These are phyloP conservation scores for Zoanthus gigantus DNA, from an alignment of 92 coral and sea anemone species.

Conservation along the genomic window DNA sequence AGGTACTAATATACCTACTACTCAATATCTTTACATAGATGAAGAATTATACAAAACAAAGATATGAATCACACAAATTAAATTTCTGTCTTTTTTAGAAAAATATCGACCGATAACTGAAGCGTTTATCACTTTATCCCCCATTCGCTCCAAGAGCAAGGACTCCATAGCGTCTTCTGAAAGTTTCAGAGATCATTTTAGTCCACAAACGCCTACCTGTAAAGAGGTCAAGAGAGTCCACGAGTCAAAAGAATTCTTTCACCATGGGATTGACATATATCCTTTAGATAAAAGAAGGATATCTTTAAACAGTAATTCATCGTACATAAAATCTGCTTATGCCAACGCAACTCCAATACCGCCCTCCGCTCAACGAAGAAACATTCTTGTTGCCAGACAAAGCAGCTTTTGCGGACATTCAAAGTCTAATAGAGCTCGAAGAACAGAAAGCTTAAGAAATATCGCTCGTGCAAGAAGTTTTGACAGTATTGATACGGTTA, in stretches of 20 bases:
- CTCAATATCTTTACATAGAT: too few relatives aligned
- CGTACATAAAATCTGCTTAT: constrained; percentile 64
- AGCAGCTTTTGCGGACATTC: constrained; percentile 15
- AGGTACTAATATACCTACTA: too few relatives aligned
- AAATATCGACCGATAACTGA: constrained; percentile 36
- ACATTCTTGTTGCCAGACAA: constrained; percentile 20
- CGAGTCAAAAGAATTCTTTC: background rate
- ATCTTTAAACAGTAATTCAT: constrained; percentile 7
- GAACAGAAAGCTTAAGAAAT: background rate
- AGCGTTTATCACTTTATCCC: constrained; percentile 13
- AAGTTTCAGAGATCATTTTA: constrained; percentile 9
- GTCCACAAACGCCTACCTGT: background rate
- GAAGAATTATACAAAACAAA: too few relatives aligned
- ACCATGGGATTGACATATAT: background rate
- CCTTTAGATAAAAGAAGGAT: background rate
- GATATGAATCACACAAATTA: background rate
- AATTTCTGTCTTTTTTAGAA: background rate
- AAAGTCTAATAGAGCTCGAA: background rate
- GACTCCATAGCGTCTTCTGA: constrained; percentile 37
- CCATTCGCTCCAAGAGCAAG: constrained; percentile 44
- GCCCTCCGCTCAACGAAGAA: constrained; percentile 37
- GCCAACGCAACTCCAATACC: constrained; percentile 71
- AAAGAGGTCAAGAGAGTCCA: background rate
- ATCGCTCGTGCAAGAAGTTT: constrained; percentile 34
- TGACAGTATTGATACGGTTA: constrained; percentile 4